A percentile compares a stretch with the other conserved stretches of the same genome.
Evolutionary conservation across 2,888 invertebrate genomes (phyloP).

Genomic region (Nomada hirtipes): DNA sequence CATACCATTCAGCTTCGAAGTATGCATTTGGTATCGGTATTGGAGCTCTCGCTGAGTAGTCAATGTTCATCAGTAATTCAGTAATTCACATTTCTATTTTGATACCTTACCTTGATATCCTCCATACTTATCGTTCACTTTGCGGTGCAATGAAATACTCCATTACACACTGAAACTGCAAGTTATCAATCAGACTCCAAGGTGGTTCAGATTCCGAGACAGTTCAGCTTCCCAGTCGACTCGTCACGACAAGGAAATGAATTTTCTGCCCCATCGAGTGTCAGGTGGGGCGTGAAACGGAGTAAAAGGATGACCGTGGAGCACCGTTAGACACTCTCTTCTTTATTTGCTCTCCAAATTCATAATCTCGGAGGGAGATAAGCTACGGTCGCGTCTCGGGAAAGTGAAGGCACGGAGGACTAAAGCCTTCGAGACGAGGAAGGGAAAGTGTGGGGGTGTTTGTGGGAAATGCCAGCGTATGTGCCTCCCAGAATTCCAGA

Average conservation of each 20-base stretch:
- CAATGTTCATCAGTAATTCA: too few species aligned
- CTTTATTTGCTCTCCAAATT: slow-evolving; percentile 61
- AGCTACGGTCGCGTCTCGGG: slow-evolving; percentile 27
- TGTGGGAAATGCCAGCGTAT: slow-evolving; percentile 12
- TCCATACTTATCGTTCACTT: too few species aligned
- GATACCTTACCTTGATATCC: too few species aligned
- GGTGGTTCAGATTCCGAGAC: too few species aligned
- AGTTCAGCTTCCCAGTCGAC: neutral
- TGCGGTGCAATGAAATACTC: too few species aligned
- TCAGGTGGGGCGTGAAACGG: slow-evolving; percentile 25
- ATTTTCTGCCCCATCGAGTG: slow-evolving; percentile 45
- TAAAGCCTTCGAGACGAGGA: neutral
- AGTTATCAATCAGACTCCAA: neutral
- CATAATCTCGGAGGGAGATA: slow-evolving; percentile 51
- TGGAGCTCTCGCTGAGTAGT: too few species aligned
- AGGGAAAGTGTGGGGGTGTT: slow-evolving; percentile 33
- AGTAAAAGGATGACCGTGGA: slow-evolving; percentile 41
- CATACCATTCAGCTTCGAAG: too few species aligned
- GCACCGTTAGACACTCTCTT: slow-evolving; percentile 54
- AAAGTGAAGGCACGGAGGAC: neutral
- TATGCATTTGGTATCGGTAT: too few species aligned
- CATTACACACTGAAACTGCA: neutral
- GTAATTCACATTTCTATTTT: too few species aligned
- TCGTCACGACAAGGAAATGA: slow-evolving; percentile 10
- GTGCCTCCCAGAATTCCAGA: slow-evolving; percentile 62